A percentile compares a stretch with the other conserved stretches of the same genome.
Evolutionary conservation across 1,140 invertebrate species (phyloP).

Genomic region (Ganaspis sp.): DNA sequence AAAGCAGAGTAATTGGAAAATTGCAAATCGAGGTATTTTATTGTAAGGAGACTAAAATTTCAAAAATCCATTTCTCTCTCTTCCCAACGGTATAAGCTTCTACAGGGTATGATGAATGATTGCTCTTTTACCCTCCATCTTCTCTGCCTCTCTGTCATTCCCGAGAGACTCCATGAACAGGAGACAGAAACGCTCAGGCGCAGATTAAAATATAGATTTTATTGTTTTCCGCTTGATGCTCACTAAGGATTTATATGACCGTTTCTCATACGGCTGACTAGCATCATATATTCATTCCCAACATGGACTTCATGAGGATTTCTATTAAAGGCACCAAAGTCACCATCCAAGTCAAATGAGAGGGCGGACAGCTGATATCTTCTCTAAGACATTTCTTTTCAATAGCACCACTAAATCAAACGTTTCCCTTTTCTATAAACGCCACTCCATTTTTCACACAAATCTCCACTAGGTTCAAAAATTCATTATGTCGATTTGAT

Average conservation of each 20-base stretch:
- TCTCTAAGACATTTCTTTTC: slow-evolving; percentile 23
- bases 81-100: slow-evolving; percentile 32
- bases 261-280: slow-evolving; percentile 61
- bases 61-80: slow-evolving; percentile 12
- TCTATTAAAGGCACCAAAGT: slow-evolving; percentile 59
- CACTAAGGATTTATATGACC: slow-evolving; percentile 64
- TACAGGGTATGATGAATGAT: slow-evolving; percentile 67
- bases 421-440: background rate
- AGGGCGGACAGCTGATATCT: slow-evolving; percentile 26
- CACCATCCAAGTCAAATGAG: slow-evolving; percentile 31
- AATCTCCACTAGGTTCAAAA: too few relatives aligned
- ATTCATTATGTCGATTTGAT: too few relatives aligned
- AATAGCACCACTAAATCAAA: slow-evolving; percentile 29
- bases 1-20: background rate
- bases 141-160: slow-evolving; percentile 50
- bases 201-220: slow-evolving; percentile 75
- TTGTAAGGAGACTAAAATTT: slow-evolving; percentile 3
- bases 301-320: slow-evolving; percentile 67
- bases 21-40: background rate
- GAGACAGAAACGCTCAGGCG: slow-evolving; percentile 57
- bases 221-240: slow-evolving; percentile 68
- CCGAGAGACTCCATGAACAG: slow-evolving; percentile 44
- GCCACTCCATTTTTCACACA: too few relatives aligned
- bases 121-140: slow-evolving; percentile 50
- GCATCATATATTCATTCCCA: slow-evolving; percentile 66